phyloP scores from a whole-genome alignment of 1,140 invertebrate genomes.

The Achatina immaculata region DNA sequence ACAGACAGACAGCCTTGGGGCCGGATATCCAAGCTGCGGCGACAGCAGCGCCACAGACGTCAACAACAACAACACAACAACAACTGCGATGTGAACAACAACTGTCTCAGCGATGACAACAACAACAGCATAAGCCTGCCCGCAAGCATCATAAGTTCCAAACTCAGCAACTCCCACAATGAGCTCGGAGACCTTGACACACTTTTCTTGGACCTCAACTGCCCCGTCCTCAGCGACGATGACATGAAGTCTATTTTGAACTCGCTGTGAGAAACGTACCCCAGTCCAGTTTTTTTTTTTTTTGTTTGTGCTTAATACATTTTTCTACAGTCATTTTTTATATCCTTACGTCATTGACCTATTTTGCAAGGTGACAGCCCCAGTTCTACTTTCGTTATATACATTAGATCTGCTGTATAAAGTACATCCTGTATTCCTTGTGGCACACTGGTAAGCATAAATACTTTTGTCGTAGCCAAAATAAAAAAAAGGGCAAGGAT shows the following conservation, averaged over 20 bases:
- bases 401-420: background rate
- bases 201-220: background rate
- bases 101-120: background rate
- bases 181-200: background rate
- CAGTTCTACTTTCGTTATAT: background rate
- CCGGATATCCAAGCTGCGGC: background rate
- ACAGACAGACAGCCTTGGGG: background rate
- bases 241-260: background rate
- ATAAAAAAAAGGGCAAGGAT: no score
- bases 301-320: background rate
- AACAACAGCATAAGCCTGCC: background rate
- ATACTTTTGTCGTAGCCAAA: no score
- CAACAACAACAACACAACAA: slow-evolving; percentile 14
- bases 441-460: no score
- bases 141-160: background rate
- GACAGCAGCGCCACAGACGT: background rate
- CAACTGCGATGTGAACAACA: background rate
- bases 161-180: background rate
- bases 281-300: background rate
- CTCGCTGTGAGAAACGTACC: background rate
- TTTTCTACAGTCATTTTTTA: no score
- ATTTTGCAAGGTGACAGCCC: background rate
- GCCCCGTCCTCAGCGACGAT: background rate
- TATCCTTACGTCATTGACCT: background rate
- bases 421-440: no score